Evolutionary conservation across 2,113 vertebrate species (phyloP).

Genomic region (Cyanoramphus novaezelandiae): DNA sequence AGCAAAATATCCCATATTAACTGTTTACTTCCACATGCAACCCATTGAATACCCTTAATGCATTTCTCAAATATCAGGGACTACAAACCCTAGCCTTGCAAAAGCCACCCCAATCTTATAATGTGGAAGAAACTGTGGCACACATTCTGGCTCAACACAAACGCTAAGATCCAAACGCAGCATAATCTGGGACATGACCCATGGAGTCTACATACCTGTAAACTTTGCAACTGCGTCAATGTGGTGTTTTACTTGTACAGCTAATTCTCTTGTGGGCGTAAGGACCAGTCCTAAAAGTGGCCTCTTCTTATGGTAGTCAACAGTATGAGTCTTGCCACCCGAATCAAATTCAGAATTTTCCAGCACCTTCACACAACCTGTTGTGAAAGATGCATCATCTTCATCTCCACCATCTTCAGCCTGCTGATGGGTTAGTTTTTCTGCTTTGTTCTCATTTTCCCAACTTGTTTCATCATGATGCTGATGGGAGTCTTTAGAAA

Average conservation of each 20-base stretch:
- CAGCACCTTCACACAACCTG: constrained; percentile 60
- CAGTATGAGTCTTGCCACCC: background rate
- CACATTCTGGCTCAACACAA: background rate
- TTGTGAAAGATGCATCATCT: constrained; percentile 22
- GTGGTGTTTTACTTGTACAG: constrained; percentile 95
- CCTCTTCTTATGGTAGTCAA: background rate
- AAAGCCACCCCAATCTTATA: background rate
- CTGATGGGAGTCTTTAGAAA: constrained; percentile 12
- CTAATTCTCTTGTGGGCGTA: constrained; percentile 94
- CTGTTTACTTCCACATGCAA: background rate
- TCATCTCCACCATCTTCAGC: background rate
- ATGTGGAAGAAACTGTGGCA: background rate
- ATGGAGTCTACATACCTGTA: constrained; percentile 77
- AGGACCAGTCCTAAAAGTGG: constrained; percentile 92
- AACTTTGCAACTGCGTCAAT: constrained; percentile 90
- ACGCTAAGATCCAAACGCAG: background rate
- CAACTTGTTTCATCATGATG: background rate
- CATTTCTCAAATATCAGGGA: background rate
- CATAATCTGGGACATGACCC: background rate
- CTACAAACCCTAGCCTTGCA: background rate
- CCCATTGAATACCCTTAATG: background rate
- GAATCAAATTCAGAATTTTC: constrained; percentile 57
- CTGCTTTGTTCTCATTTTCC: constrained; percentile 35
- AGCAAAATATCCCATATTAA: background rate
- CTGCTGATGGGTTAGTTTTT: background rate